Evolutionary conservation across 2,113 vertebrate species (phyloP).

Genomic region (Ceratotherium simum): DNA sequence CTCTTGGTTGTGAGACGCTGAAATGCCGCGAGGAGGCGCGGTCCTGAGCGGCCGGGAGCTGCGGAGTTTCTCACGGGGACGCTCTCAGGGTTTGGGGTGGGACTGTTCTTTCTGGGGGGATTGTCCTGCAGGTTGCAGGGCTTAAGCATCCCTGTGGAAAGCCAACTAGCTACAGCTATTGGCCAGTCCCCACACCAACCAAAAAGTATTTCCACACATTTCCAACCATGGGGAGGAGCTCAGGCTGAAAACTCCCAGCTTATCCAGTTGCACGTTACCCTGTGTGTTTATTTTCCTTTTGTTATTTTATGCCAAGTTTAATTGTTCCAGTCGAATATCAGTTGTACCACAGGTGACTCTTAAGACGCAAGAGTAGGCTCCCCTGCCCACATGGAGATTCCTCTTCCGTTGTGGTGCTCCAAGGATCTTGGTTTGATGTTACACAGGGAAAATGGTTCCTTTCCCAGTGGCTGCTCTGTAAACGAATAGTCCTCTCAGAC

Average conservation of each 20-base stretch:
- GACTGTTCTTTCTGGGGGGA: no score
- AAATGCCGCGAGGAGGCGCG: neutral
- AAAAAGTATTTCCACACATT: neutral
- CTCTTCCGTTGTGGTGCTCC: neutral
- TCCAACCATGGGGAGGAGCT: neutral
- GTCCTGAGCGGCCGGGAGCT: neutral
- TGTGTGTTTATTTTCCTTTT: neutral
- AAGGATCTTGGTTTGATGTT: neutral
- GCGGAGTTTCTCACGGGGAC: neutral
- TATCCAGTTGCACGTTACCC: neutral
- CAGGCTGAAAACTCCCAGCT: neutral
- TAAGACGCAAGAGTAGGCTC: neutral
- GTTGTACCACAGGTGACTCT: neutral
- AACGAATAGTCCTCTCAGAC: neutral
- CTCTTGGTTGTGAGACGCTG: neutral
- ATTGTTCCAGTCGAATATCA: neutral
- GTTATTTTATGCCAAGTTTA: neutral
- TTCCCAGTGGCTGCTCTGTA: neutral
- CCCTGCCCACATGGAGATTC: neutral
- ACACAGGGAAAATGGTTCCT: neutral
- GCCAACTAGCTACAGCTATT: neutral
- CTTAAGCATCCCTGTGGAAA: neutral
- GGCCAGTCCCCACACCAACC: no score
- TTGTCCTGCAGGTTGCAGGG: neutral
- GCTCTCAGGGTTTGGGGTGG: no score